Evolutionary conservation across 2,797 vertebrate species (phyloP).

Genomic region (Sebastes diploproa): DNA sequence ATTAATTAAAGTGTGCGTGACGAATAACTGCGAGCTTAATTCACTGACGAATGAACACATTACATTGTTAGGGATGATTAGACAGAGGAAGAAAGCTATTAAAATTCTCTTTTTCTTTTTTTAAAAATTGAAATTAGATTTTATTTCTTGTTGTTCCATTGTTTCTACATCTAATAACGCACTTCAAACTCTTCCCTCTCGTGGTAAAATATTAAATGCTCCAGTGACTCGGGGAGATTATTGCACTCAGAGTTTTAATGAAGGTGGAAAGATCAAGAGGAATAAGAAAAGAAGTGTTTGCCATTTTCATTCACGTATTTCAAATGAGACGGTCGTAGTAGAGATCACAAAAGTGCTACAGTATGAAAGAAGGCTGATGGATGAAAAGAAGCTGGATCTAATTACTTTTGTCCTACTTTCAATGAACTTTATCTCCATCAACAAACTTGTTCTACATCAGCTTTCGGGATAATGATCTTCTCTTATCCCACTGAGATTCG

Average conservation of each 20-base stretch:
- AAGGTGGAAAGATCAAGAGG: slow-evolving; percentile 36
- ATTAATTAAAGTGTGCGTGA: slow-evolving; percentile 32
- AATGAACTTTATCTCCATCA: slow-evolving; percentile 49
- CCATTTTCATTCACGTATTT: slow-evolving; percentile 12
- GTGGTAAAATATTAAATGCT: slow-evolving; percentile 30
- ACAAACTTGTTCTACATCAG: slow-evolving; percentile 42
- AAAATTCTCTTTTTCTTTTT: not conserved
- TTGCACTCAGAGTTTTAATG: slow-evolving; percentile 38
- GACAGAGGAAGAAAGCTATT: slow-evolving; percentile 22
- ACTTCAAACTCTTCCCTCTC: not conserved
- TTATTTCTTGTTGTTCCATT: slow-evolving; percentile 26
- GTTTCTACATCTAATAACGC: slow-evolving; percentile 31
- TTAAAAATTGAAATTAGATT: slow-evolving; percentile 18
- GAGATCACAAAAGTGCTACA: not conserved
- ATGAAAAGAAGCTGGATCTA: slow-evolving; percentile 42
- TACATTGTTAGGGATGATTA: slow-evolving; percentile 27
- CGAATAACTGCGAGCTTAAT: slow-evolving; percentile 12
- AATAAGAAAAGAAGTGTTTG: slow-evolving; percentile 18
- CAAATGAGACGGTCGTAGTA: not conserved
- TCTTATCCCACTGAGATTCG: slow-evolving; percentile 54
- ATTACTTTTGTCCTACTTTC: slow-evolving; percentile 74
- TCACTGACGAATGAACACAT: slow-evolving; percentile 35
- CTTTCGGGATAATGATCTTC: slow-evolving; percentile 61
- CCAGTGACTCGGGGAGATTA: not conserved
- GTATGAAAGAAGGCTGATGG: slow-evolving; percentile 19